These are phyloP conservation scores for Formica exsecta DNA, from an alignment of 1,140 invertebrate species.

Conservation along the genomic window DNA sequence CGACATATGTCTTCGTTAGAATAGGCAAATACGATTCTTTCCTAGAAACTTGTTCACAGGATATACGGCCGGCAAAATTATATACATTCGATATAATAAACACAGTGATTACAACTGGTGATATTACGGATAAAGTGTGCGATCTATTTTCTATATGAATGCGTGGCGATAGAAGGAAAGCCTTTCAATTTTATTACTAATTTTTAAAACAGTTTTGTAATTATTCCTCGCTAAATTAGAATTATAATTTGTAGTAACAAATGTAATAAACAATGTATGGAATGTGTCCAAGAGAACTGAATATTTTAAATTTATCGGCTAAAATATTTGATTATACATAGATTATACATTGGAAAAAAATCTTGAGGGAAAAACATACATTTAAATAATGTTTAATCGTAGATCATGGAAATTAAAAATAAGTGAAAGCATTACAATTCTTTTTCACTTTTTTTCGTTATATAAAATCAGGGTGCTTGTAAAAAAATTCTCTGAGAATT, in stretches of 20 bases:
- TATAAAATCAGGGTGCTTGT: neutral
- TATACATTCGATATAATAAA: conserved; percentile 3
- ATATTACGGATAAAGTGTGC: conserved; percentile 2
- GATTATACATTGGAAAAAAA: neutral
- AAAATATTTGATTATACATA: neutral
- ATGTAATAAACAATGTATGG: neutral
- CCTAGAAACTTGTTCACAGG: conserved; percentile 18
- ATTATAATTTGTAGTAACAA: neutral
- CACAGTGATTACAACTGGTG: neutral
- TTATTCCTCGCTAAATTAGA: neutral
- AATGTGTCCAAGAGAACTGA: neutral
- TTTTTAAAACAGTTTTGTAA: neutral
- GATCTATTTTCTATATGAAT: neutral
- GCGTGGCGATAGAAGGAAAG: neutral
- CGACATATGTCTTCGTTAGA: conserved; percentile 29
- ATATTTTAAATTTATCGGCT: neutral
- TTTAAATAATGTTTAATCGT: neutral
- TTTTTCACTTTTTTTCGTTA: neutral
- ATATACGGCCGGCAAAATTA: conserved; percentile 29
- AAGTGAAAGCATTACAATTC: neutral
- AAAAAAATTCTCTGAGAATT: no score
- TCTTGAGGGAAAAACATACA: neutral
- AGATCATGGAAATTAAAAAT: neutral
- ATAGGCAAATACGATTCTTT: neutral
- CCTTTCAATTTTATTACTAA: neutral